Evolutionary conservation across 2,888 invertebrate genomes (phyloP).

Genomic region (Brachylomia viminalis): DNA sequence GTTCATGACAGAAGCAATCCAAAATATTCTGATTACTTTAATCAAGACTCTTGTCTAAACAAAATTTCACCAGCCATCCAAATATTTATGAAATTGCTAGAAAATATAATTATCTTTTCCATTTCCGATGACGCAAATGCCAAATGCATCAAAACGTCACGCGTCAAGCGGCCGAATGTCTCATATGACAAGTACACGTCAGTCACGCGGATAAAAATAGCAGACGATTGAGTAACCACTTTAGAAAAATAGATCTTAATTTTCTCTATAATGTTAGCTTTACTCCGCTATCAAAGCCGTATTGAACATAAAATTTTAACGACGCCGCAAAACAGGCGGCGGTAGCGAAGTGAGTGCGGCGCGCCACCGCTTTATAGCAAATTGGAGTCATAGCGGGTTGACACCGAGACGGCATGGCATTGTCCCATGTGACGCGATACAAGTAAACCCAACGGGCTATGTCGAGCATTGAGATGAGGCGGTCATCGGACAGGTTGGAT

Average conservation of each 20-base stretch:
- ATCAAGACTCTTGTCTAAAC: conserved; percentile 50
- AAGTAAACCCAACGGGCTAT: conserved; percentile 67
- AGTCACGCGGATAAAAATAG: conserved; percentile 52
- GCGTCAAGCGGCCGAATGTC: conserved; percentile 50
- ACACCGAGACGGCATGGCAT: conserved; percentile 68
- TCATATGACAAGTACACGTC: conserved; percentile 56
- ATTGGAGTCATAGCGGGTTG: conserved; percentile 71
- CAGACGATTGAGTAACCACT: conserved; percentile 46
- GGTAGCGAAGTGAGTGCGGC: conserved; percentile 53
- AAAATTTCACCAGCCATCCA: conserved; percentile 47
- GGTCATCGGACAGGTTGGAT: conserved; percentile 77
- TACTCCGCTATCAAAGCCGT: conserved; percentile 59
- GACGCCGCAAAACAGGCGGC: conserved; percentile 57
- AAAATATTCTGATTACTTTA: conserved; percentile 64
- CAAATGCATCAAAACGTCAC: conserved; percentile 61
- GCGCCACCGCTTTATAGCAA: conserved; percentile 67
- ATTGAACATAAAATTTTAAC: conserved; percentile 66
- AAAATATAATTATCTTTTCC: conserved; percentile 50
- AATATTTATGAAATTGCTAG: conserved; percentile 55
- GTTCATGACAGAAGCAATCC: conserved; percentile 61
- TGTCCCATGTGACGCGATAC: conserved; percentile 74
- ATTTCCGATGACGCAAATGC: conserved; percentile 66
- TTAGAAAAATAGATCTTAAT: conserved; percentile 55
- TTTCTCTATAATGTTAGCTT: conserved; percentile 55
- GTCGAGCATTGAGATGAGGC: conserved; percentile 67